These are phyloP conservation scores for Illadopsis cleaveri DNA, from an alignment of 2,113 vertebrate genomes.

Conservation along the genomic window DNA sequence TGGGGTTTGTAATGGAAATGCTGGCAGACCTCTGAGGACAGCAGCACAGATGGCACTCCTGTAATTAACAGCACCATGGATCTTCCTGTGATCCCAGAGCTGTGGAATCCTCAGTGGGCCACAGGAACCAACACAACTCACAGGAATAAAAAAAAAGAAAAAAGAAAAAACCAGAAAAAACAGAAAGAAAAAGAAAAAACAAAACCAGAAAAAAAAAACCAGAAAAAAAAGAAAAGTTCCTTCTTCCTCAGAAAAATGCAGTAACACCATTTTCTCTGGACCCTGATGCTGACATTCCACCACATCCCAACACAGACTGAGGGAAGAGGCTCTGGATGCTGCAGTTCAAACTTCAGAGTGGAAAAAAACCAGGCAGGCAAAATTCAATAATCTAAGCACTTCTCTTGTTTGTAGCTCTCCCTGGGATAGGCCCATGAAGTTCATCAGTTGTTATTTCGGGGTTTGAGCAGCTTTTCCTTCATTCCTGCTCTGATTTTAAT, in stretches of 20 bases:
- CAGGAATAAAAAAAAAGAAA: background rate
- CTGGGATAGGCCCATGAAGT: background rate
- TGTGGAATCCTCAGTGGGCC: constrained; percentile 9
- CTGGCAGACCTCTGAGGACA: background rate
- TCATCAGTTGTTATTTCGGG: background rate
- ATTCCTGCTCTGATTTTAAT: background rate
- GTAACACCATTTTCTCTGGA: background rate
- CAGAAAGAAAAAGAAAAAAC: too few species aligned
- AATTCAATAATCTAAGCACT: background rate
- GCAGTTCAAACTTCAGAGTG: background rate
- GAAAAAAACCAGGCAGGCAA: background rate
- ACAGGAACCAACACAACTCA: background rate
- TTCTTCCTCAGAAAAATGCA: background rate
- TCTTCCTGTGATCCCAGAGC: background rate
- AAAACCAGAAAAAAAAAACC: too few species aligned
- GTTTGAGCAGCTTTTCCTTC: background rate
- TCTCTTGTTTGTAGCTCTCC: background rate
- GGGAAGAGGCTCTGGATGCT: background rate
- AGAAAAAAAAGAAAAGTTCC: background rate
- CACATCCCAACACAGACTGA: background rate
- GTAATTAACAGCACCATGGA: background rate
- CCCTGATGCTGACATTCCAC: background rate
- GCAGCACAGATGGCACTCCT: background rate
- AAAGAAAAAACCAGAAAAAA: too few species aligned
- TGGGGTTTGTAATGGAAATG: background rate